Percentiles rank a stretch among this genome's conserved stretches.
Evolutionary conservation across 2,888 invertebrate species (phyloP).

Genomic region (Campaea margaritaria): DNA sequence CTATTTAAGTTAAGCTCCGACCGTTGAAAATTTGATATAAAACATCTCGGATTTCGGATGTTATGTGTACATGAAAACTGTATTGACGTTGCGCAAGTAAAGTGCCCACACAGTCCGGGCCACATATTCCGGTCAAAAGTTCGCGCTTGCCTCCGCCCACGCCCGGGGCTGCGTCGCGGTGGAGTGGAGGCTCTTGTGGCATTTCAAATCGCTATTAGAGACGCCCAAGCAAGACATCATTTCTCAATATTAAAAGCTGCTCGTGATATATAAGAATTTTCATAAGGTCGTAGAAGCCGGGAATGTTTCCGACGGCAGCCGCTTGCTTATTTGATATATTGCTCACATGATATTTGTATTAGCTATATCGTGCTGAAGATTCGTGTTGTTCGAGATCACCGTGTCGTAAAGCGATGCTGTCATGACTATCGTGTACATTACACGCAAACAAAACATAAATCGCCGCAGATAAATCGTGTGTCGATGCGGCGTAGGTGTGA

Average conservation of each 20-base stretch:
- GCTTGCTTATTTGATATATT: conserved; percentile 9
- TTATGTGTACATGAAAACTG: conserved; percentile 25
- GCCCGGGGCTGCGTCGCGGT: conserved; percentile 16
- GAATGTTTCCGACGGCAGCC: conserved; percentile 4
- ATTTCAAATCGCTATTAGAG: conserved; percentile 22
- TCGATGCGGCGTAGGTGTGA: conserved; percentile 40
- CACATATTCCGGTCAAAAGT: conserved; percentile 57
- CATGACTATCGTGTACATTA: conserved; percentile 27
- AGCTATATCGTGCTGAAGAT: conserved; percentile 11
- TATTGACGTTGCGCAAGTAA: conserved; percentile 47
- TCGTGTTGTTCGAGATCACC: conserved; percentile 17
- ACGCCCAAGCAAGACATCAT: conserved; percentile 22
- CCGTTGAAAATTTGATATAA: conserved; percentile 36
- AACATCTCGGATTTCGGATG: conserved; percentile 32
- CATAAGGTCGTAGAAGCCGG: conserved; percentile 13
- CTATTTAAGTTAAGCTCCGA: conserved; percentile 29
- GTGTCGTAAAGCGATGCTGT: conserved; percentile 28
- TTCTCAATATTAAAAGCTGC: conserved; percentile 24
- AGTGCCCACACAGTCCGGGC: conserved; percentile 47
- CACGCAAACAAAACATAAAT: conserved; percentile 35
- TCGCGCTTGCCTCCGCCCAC: conserved; percentile 44
- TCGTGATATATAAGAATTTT: conserved; percentile 29
- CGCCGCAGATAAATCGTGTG: conserved; percentile 32
- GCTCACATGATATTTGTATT: neutral
- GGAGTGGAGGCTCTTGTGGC: conserved; percentile 23